A percentile compares a stretch with the other conserved stretches of the same genome.
Evolutionary conservation across 2,888 invertebrate genomes (phyloP).

Genomic region (Microctonus aethiopoides): DNA sequence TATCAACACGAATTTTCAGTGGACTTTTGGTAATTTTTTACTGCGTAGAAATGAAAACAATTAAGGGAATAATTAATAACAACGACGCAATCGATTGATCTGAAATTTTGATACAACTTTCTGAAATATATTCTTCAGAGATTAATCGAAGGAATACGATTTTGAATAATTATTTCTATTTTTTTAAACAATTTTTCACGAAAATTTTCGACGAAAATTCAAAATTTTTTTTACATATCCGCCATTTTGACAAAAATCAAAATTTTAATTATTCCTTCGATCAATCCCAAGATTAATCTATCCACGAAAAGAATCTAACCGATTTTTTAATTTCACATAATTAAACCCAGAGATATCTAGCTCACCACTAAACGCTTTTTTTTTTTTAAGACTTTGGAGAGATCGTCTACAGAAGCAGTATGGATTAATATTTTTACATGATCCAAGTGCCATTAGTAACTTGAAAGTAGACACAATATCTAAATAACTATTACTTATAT

Average conservation of each 20-base stretch:
- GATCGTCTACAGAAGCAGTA: neutral
- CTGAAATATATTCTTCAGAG: constrained; percentile 32
- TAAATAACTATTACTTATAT: too few species aligned
- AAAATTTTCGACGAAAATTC: constrained; percentile 30
- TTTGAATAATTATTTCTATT: constrained; percentile 29
- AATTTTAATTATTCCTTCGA: constrained; percentile 29
- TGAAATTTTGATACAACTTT: constrained; percentile 36
- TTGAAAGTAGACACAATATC: too few species aligned
- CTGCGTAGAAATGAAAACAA: too few species aligned
- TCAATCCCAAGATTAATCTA: constrained; percentile 28
- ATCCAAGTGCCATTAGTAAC: too few species aligned
- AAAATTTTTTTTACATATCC: constrained; percentile 26
- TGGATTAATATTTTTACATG: too few species aligned
- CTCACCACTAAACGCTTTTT: neutral
- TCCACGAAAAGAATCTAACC: neutral
- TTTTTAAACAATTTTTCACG: constrained; percentile 38
- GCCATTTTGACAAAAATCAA: constrained; percentile 35
- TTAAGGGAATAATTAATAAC: too few species aligned
- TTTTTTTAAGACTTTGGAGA: neutral
- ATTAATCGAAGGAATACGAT: constrained; percentile 34
- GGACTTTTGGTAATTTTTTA: too few species aligned
- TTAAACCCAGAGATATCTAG: neutral
- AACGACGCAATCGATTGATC: too few species aligned
- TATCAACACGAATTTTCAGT: too few species aligned
- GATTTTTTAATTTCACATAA: neutral